Conservation (phyloP, 1,140 invertebrate genomes). For the Homalodisca vitripennis region DNA sequence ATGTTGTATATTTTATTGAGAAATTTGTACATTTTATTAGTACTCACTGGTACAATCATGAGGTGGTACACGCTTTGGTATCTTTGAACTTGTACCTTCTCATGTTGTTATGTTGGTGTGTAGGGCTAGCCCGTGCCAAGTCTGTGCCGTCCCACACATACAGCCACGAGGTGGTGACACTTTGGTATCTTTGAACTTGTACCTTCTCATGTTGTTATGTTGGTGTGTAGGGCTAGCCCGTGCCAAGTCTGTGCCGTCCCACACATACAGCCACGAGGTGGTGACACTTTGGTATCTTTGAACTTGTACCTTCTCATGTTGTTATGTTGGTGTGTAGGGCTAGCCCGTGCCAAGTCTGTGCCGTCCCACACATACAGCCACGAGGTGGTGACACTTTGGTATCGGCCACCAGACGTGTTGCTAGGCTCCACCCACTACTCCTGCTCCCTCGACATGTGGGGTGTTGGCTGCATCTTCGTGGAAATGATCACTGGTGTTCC, state of each 20-base stretch:
- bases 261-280: constrained; percentile 96
- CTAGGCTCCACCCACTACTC: constrained; percentile 96
- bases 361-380: constrained; percentile 96
- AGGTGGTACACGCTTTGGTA: too few species aligned
- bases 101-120: too few species aligned
- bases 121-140: constrained; percentile 85
- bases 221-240: constrained; percentile 69
- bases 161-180: constrained; percentile 94
- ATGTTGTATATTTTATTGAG: too few species aligned
- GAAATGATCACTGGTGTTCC: constrained; percentile 97
- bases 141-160: constrained; percentile 97
- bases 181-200: too few species aligned
- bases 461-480: constrained; percentile 96
- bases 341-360: constrained; percentile 94
- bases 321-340: constrained; percentile 51
- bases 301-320: too few species aligned
- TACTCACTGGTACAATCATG: too few species aligned
- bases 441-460: constrained; percentile 95
- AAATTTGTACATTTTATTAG: too few species aligned
- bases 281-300: constrained; percentile 92
- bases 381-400: constrained; percentile 94
- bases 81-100: too few species aligned
- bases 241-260: constrained; percentile 95
- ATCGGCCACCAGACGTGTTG: constrained; percentile 94
- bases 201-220: too few species aligned